These are phyloP conservation scores for Pseudopipra pipra DNA, from an alignment of 2,113 vertebrate genomes.

Conservation along the genomic window DNA sequence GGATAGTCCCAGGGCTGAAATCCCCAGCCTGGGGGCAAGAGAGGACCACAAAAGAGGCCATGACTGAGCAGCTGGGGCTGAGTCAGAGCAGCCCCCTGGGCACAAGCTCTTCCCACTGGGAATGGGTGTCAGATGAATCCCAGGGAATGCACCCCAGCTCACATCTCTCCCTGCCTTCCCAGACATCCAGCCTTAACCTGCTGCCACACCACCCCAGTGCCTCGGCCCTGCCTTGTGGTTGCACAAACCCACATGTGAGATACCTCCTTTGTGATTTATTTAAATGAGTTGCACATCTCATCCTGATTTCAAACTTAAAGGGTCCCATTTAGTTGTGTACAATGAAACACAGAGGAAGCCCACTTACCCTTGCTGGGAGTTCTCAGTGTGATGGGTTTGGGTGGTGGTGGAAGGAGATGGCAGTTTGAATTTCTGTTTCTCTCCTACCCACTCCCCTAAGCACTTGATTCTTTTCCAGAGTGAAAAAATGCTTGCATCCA, in stretches of 20 bases:
- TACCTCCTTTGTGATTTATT: not conserved
- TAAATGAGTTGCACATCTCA: not conserved
- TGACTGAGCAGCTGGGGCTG: not conserved
- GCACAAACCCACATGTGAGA: fast-evolving
- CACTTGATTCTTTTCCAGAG: not conserved
- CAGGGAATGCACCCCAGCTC: not conserved
- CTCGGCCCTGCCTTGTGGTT: fast-evolving
- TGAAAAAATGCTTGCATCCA: not conserved
- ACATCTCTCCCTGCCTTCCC: not conserved
- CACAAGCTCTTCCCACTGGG: fast-evolving
- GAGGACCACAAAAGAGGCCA: not conserved
- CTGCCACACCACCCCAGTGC: fast-evolving
- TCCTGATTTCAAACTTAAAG: not conserved
- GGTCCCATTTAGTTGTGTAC: fast-evolving
- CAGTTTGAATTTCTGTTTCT: not conserved
- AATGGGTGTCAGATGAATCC: not conserved
- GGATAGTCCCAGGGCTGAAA: not conserved
- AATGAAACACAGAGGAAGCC: not conserved
- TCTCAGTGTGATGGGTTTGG: fast-evolving
- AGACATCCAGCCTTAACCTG: not conserved
- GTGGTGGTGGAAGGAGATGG: not conserved
- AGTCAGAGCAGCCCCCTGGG: not conserved
- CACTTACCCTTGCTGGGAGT: not conserved
- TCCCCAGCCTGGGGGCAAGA: not conserved
- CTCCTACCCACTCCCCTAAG: not conserved